phyloP scores from a whole-genome alignment of 2,113 vertebrate species.

The Lamprotornis superbus region DNA sequence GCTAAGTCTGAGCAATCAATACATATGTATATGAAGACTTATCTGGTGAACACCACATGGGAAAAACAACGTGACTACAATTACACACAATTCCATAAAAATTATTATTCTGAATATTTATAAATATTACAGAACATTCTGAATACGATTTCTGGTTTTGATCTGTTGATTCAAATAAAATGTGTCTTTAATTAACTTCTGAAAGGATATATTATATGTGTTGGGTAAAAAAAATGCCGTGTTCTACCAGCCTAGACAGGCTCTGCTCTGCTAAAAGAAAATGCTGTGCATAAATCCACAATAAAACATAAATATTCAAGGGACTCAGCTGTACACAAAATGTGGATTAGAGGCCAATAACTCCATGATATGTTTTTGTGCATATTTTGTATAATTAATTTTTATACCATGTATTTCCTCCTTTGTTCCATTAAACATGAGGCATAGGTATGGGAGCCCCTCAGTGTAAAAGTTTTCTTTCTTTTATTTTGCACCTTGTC shows the following conservation, averaged over 20 bases:
- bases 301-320: background rate
- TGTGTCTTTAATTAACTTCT: background rate
- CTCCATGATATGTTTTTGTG: background rate
- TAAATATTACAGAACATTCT: background rate
- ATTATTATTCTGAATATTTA: background rate
- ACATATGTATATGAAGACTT: background rate
- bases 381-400: background rate
- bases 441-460: background rate
- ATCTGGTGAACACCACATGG: background rate
- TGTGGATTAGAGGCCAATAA: background rate
- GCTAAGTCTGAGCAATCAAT: background rate
- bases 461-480: background rate
- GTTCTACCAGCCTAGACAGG: background rate
- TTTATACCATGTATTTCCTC: background rate
- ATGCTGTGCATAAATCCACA: background rate
- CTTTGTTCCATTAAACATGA: background rate
- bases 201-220: background rate
- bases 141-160: background rate
- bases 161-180: background rate
- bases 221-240: background rate
- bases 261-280: background rate
- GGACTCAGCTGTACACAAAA: background rate
- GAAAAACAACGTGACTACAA: background rate
- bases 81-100: no score
- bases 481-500: background rate